Evolutionary conservation across 2,888 invertebrate genomes (phyloP).

Genomic region (Epinotia bilunana): DNA sequence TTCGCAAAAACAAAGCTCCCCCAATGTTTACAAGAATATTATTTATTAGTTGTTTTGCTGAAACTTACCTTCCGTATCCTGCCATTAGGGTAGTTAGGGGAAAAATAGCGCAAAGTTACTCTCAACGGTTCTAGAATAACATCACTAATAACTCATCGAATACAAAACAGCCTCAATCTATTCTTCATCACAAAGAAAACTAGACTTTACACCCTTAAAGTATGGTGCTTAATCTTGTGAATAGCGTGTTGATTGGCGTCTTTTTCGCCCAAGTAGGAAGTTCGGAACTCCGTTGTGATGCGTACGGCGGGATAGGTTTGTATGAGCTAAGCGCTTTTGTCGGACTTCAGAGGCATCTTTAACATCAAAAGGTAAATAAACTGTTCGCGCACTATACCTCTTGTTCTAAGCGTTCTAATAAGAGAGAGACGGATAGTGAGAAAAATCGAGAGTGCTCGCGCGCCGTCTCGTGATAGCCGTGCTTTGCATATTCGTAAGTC

Average conservation of each 20-base stretch:
- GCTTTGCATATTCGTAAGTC: neutral
- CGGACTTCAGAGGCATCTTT: conserved; percentile 6
- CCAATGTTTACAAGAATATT: conserved; percentile 38
- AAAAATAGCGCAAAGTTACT: conserved; percentile 22
- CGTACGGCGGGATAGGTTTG: neutral
- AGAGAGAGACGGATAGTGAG: too few relatives aligned
- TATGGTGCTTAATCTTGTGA: neutral
- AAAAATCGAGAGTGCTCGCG: too few relatives aligned
- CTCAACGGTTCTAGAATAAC: conserved; percentile 8
- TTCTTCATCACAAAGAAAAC: neutral
- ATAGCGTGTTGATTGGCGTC: neutral
- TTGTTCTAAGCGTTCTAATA: too few relatives aligned
- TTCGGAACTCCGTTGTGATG: conserved; percentile 21
- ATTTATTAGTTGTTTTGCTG: conserved; percentile 42
- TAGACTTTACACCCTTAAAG: neutral
- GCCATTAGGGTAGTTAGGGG: conserved; percentile 28
- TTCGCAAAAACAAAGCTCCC: conserved; percentile 14
- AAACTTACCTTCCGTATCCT: conserved; percentile 38
- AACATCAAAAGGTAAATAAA: conserved; percentile 1
- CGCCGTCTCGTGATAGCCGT: too few relatives aligned
- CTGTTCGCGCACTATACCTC: too few relatives aligned
- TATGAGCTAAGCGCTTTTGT: conserved; percentile 22
- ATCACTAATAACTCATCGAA: conserved; percentile 17
- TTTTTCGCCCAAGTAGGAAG: conserved; percentile 4
- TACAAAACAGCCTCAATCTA: neutral